Percentiles rank a stretch among this genome's conserved stretches.
Evolutionary conservation across 2,888 invertebrate genomes (phyloP).

Genomic region (Conus canariensis): DNA sequence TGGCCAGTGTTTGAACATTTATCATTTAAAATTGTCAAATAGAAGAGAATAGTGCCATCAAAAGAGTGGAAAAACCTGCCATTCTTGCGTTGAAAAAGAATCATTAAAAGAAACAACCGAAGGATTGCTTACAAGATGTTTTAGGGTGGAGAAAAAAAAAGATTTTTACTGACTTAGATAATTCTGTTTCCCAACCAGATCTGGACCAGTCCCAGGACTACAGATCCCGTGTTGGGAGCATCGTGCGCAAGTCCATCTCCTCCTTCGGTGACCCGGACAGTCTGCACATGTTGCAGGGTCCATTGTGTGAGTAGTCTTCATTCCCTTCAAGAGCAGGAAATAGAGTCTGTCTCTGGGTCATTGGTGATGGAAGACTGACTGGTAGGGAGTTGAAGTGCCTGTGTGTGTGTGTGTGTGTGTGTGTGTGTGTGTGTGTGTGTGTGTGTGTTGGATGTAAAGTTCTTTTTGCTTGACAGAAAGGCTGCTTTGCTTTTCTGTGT

Average conservation of each 20-base stretch:
- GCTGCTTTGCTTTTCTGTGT: background rate
- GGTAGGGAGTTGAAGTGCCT: background rate
- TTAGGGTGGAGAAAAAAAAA: too few relatives aligned
- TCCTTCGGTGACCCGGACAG: conserved; percentile 47
- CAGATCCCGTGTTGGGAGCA: conserved; percentile 83
- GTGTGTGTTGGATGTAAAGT: background rate
- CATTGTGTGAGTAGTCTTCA: conserved; percentile 61
- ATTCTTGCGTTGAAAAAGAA: too few relatives aligned
- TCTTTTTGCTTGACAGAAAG: too few relatives aligned
- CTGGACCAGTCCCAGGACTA: background rate
- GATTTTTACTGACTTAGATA: too few relatives aligned
- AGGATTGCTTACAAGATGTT: too few relatives aligned
- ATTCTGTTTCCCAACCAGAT: background rate
- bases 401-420: conserved; percentile 14
- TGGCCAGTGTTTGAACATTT: too few relatives aligned
- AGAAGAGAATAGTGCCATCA: too few relatives aligned
- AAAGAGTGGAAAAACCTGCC: too few relatives aligned
- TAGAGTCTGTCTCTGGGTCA: background rate
- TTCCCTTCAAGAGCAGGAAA: background rate
- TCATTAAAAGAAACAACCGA: too few relatives aligned
- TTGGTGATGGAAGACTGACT: background rate
- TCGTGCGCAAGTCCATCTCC: conserved; percentile 82
- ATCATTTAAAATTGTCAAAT: too few relatives aligned
- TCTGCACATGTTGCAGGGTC: conserved; percentile 65
- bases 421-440: background rate